phyloP scores from a whole-genome alignment of 2,888 invertebrate genomes.

The Oxytorus armatus region DNA sequence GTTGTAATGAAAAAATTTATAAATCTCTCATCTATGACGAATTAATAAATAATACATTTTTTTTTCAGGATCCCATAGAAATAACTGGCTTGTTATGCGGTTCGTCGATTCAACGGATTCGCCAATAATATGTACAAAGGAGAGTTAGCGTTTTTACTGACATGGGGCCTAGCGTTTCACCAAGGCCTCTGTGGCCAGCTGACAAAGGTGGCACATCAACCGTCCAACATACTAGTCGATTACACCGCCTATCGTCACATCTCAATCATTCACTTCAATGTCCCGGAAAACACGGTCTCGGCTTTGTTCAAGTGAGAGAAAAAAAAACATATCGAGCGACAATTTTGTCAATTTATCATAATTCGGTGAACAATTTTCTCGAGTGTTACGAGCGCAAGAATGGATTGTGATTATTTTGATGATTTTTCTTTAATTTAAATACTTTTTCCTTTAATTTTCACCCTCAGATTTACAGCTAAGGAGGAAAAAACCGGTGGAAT shows the following conservation, averaged over 20 bases:
- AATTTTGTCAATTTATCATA: not conserved
- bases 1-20: not conserved
- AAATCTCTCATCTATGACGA: too few relatives aligned
- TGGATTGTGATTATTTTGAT: too few relatives aligned
- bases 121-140: slow-evolving; percentile 65
- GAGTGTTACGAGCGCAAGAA: too few relatives aligned
- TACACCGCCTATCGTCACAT: slow-evolving; percentile 87
- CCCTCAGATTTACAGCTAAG: slow-evolving; percentile 80
- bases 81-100: slow-evolving; percentile 75
- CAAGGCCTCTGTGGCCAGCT: slow-evolving; percentile 74
- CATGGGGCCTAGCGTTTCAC: slow-evolving; percentile 74
- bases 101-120: slow-evolving; percentile 32
- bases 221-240: slow-evolving; percentile 85
- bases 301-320: slow-evolving; percentile 84
- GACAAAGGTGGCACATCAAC: slow-evolving; percentile 82
- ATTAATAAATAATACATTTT: not conserved
- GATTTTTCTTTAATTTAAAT: slow-evolving; percentile 35
- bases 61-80: slow-evolving; percentile 55
- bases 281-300: slow-evolving; percentile 85
- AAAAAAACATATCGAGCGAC: too few relatives aligned
- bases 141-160: slow-evolving; percentile 69
- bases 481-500: slow-evolving; percentile 85
- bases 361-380: too few relatives aligned
- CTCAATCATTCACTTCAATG: slow-evolving; percentile 86
- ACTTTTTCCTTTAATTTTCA: too few relatives aligned